Conservation (phyloP, 2,797 vertebrate genomes). For the Euphonia xanthogaster region DNA sequence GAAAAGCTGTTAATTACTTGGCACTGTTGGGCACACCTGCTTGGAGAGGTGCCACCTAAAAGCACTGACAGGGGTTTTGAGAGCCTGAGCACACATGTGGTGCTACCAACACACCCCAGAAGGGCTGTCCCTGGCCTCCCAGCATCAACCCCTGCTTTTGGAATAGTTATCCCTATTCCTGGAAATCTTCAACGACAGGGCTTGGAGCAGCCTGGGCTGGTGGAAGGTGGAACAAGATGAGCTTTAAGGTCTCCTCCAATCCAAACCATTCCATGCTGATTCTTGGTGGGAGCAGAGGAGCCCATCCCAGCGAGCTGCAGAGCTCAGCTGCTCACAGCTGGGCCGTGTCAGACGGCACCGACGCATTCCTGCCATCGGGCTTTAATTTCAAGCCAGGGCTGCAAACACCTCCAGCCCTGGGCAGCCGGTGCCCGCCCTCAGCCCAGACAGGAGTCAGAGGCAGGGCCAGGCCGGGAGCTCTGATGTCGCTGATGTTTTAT, state of each 20-base stretch:
- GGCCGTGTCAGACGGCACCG: fast-evolving
- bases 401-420: background rate
- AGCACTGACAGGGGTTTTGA: background rate
- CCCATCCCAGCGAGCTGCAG: fast-evolving
- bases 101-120: background rate
- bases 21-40: background rate
- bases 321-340: background rate
- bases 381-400: background rate
- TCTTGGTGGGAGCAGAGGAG: fast-evolving
- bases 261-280: background rate
- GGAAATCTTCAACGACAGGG: background rate
- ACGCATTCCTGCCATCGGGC: background rate
- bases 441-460: background rate
- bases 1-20: background rate
- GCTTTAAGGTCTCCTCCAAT: background rate
- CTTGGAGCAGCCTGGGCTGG: background rate
- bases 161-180: background rate
- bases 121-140: background rate
- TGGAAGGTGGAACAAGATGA: background rate
- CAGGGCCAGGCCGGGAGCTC: background rate
- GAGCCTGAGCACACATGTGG: background rate
- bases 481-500: slow-evolving; percentile 35
- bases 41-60: background rate
- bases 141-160: background rate
- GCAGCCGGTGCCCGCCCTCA: background rate